phyloP scores from a whole-genome alignment of 2,888 invertebrate species.

The Cosmia trapezina region DNA sequence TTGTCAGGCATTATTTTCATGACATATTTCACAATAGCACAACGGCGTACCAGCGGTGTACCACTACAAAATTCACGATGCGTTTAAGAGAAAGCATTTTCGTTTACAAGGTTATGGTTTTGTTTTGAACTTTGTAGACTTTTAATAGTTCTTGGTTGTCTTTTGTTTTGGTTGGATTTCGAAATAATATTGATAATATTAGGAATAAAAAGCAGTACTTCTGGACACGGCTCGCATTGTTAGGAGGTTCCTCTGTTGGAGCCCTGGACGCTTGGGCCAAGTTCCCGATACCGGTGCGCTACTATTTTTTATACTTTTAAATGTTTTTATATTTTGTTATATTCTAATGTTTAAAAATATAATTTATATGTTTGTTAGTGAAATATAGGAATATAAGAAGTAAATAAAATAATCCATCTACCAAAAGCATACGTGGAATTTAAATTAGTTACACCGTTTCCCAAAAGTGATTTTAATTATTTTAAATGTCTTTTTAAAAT shows the following conservation, averaged over 20 bases:
- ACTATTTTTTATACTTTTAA: too few relatives aligned
- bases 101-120: conserved; percentile 22
- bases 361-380: too few relatives aligned
- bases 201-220: too few relatives aligned
- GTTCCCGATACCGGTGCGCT: too few relatives aligned
- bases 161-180: not conserved
- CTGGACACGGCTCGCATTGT: too few relatives aligned
- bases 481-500: too few relatives aligned
- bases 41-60: conserved; percentile 72
- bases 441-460: too few relatives aligned
- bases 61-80: conserved; percentile 74
- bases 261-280: too few relatives aligned
- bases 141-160: not conserved
- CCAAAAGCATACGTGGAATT: not conserved
- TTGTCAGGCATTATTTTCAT: conserved; percentile 81
- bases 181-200: too few relatives aligned
- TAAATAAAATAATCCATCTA: not conserved
- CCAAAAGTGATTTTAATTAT: not conserved
- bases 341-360: too few relatives aligned
- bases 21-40: conserved; percentile 83
- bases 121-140: conserved; percentile 13
- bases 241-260: too few relatives aligned
- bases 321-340: too few relatives aligned
- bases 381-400: not conserved
- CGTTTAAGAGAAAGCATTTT: conserved; percentile 67